Evolutionary conservation across 2,888 invertebrate species (phyloP), one percentile per base, ranked within the genome.

Genomic region (Drosophila tanythrix): DNA sequence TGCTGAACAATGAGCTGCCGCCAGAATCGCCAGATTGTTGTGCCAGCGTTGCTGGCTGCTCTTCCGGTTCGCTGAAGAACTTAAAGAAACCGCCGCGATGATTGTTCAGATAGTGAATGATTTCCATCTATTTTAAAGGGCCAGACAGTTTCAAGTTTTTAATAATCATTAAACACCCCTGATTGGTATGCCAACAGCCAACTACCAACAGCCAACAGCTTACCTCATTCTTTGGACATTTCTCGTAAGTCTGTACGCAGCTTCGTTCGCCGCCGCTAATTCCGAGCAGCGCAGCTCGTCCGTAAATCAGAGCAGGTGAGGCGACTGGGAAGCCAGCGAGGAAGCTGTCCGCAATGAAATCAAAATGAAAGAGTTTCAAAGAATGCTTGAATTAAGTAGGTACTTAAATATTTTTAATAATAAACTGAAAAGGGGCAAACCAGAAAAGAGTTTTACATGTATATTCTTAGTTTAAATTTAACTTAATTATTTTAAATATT

Each of bases 11-110:
- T 52, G 92, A 88, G 15, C 86, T 80, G 1, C 78, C 72, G 35
- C 75, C 80, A 35, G 58, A 66, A 13, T 75, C 73, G 40, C 74
- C 74, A 46, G 46, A 46, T 57, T 75, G 76, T 46, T 81, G 89
- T 2, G 76, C 60, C n/a, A 66, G 61, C 33, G 67, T 35, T 21
- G 77, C 36, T 21, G 77, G 64, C 51, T 88, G 93, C 67, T 92
- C 91, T 61, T 94, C 94, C 50, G 94, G 88, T 40, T 94, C 94
- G 74, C 94, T 95, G 90, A 97, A 97, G 91, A 96, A 96, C 73
- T 96, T 94, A 91, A 97, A 97, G 93, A 97, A 97, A 2, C 97
- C 97, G 48, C 97, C 97, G 66, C 97, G 97, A 90, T 97, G 95
- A 92, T 97, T 97, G 93, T 97, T 97, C 59, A 97, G 93, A 91